Evolutionary conservation across 2,113 vertebrate genomes (phyloP).

Genomic region (Sialia sialis): DNA sequence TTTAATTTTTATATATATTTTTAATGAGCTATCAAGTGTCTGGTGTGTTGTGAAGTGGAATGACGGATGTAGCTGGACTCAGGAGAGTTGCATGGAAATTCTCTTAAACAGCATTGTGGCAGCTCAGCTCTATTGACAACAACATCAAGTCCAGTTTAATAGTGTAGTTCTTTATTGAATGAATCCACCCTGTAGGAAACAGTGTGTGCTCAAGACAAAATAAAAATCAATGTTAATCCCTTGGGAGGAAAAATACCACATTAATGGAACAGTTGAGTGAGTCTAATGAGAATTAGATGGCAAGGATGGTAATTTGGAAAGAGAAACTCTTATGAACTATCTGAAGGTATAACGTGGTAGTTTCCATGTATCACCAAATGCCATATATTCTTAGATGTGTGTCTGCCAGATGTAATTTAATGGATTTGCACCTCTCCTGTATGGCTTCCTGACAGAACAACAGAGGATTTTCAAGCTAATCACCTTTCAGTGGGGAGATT

Average conservation of each 20-base stretch:
- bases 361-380: neutral
- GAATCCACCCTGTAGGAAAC: conserved; percentile 31
- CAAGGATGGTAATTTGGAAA: conserved; percentile 38
- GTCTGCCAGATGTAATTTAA: neutral
- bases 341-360: neutral
- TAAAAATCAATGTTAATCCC: conserved; percentile 20
- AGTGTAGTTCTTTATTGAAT: conserved; percentile 31
- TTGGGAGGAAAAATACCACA: conserved; percentile 16
- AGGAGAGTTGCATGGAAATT: neutral
- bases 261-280: conserved; percentile 18
- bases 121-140: neutral
- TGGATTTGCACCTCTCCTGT: conserved; percentile 1
- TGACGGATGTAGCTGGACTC: neutral
- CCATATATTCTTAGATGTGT: neutral
- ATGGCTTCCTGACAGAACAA: conserved; percentile 1
- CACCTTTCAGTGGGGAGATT: conserved; percentile 10
- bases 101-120: neutral
- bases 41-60: neutral
- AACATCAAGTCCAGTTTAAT: conserved; percentile 5
- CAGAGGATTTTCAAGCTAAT: conserved; percentile 19
- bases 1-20: neutral
- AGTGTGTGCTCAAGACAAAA: neutral
- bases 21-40: conserved; percentile 13
- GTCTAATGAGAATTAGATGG: conserved; percentile 46
- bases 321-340: neutral